A percentile compares a stretch with the other conserved stretches of the same genome.
phyloP scores from a whole-genome alignment of 2,113 vertebrate genomes.

The Misgurnus anguillicaudatus region DNA sequence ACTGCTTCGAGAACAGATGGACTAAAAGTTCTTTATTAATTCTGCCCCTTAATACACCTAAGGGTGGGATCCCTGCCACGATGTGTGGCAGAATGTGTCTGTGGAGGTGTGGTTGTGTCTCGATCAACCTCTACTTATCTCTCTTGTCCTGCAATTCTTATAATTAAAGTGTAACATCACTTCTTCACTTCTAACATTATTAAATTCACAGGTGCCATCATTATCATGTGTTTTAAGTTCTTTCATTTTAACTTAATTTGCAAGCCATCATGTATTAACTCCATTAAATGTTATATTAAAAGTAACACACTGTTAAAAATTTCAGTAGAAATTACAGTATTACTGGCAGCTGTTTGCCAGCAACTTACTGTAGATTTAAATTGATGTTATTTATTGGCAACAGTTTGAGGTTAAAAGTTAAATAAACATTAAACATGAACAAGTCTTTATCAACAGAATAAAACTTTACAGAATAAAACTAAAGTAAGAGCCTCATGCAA shows the following conservation, averaged over 20 bases:
- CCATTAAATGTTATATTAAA: neutral
- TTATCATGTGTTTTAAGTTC: neutral
- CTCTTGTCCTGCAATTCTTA: neutral
- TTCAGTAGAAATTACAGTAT: too few relatives aligned
- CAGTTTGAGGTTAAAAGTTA: too few relatives aligned
- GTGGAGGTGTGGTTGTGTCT: conserved; percentile 38
- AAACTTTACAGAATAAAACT: too few relatives aligned
- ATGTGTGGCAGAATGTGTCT: conserved; percentile 38
- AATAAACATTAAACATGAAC: too few relatives aligned
- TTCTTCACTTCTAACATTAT: neutral
- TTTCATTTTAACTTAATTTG: neutral
- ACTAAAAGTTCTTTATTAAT: conserved; percentile 25
- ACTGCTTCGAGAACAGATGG: conserved; percentile 44
- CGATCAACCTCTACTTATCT: neutral
- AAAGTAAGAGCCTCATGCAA: too few relatives aligned
- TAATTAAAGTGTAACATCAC: neutral
- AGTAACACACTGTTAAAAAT: too few relatives aligned
- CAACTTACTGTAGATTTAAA: too few relatives aligned
- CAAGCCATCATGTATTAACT: neutral
- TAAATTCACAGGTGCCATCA: conserved; percentile 6
- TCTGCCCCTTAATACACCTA: conserved; percentile 25
- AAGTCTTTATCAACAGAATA: too few relatives aligned
- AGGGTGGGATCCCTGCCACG: conserved; percentile 22
- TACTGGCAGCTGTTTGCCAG: too few relatives aligned
- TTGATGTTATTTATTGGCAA: too few relatives aligned